A percentile compares a stretch with the other conserved stretches of the same genome.
Evolutionary conservation across 2,113 vertebrate genomes (phyloP).

Genomic region (Pongo abelii): DNA sequence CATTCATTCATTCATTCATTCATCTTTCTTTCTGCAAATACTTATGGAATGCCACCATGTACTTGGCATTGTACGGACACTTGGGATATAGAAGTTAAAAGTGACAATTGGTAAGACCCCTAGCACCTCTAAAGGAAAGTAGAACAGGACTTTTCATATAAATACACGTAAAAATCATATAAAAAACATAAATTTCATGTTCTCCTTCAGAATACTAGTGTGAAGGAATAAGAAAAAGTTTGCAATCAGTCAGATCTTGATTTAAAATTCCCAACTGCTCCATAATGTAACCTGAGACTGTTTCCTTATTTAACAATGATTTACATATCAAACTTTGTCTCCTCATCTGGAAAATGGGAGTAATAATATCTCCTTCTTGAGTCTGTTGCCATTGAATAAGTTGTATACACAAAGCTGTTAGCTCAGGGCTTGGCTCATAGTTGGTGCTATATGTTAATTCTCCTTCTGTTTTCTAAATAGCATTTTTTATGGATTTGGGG

Average conservation of each 20-base stretch:
- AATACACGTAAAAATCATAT: conserved; percentile 26
- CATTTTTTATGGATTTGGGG: neutral
- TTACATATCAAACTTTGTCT: neutral
- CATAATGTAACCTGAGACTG: neutral
- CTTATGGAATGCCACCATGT: neutral
- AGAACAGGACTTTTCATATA: neutral
- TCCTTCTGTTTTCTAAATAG: neutral
- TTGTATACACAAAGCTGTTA: neutral
- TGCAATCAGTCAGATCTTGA: neutral
- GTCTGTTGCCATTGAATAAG: neutral
- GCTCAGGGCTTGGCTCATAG: neutral
- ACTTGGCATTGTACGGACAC: neutral
- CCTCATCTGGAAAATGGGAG: neutral
- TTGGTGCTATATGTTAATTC: neutral
- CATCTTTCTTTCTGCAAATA: neutral
- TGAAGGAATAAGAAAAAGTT: neutral
- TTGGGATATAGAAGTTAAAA: neutral
- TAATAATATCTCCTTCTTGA: neutral
- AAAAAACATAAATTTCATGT: conserved; percentile 38
- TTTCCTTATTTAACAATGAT: neutral
- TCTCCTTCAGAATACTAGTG: conserved; percentile 29
- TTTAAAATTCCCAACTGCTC: neutral
- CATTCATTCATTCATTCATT: neutral
- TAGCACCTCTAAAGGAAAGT: neutral
- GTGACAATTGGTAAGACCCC: neutral